phyloP scores from a whole-genome alignment of 2,113 vertebrate species.

The Pelvicachromis taeniatus region DNA sequence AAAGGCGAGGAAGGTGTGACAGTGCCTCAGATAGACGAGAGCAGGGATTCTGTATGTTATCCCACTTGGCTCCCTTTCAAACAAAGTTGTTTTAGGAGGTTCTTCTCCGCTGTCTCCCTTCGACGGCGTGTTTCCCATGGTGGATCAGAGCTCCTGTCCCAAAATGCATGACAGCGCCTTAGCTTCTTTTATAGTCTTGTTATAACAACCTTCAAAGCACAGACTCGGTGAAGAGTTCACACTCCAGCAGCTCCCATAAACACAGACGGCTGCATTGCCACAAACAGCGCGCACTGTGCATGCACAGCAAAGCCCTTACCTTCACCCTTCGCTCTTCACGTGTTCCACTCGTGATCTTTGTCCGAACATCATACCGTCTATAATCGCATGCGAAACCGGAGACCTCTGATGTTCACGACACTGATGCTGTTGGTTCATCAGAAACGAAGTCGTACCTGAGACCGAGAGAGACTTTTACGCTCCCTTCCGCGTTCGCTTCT shows the following conservation, averaged over 20 bases:
- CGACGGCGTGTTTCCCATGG: conserved; percentile 61
- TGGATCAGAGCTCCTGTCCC: conserved; percentile 35
- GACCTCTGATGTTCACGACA: conserved; percentile 40
- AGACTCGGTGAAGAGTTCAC: conserved; percentile 32
- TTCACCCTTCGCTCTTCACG: conserved; percentile 39
- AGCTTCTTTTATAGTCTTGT: background rate
- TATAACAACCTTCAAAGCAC: conserved; percentile 1
- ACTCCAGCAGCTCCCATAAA: conserved; percentile 23
- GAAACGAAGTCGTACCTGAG: background rate
- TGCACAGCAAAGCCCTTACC: conserved; percentile 22
- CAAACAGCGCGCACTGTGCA: background rate
- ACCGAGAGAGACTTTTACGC: background rate
- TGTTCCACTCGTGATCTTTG: background rate
- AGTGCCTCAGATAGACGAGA: conserved; percentile 76
- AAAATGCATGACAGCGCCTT: background rate
- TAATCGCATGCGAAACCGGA: conserved; percentile 12
- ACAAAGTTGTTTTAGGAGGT: conserved; percentile 74
- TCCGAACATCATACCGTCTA: conserved; percentile 11
- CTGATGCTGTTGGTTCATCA: conserved; percentile 6
- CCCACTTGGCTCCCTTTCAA: conserved; percentile 67
- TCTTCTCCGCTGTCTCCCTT: conserved; percentile 43
- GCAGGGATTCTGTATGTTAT: conserved; percentile 88
- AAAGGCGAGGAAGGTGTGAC: conserved; percentile 82
- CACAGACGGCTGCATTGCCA: background rate
- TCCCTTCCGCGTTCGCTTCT: conserved; percentile 34